Evolutionary conservation across 2,113 vertebrate genomes (phyloP).

Genomic region (Cheirogaleus medius): DNA sequence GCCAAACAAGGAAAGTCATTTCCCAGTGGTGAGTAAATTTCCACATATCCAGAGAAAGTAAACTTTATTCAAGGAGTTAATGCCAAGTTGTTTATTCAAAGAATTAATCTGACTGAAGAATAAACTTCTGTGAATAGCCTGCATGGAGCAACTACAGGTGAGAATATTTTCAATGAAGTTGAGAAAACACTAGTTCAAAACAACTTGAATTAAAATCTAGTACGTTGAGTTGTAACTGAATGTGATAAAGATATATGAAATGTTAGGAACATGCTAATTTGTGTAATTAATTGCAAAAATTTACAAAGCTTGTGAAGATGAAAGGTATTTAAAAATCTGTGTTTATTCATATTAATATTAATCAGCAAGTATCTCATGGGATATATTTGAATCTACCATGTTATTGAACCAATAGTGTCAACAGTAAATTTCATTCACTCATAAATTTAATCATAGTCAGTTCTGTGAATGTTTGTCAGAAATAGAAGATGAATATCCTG

Average conservation of each 20-base stretch:
- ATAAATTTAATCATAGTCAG: background rate
- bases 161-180: slow-evolving; percentile 1
- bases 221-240: background rate
- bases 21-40: background rate
- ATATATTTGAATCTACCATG: background rate
- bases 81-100: slow-evolving; percentile 9
- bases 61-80: slow-evolving; percentile 11
- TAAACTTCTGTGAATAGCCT: background rate
- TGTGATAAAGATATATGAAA: background rate
- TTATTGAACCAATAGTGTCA: background rate
- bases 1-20: background rate
- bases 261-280: background rate
- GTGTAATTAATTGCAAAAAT: background rate
- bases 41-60: slow-evolving; percentile 18
- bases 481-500: background rate
- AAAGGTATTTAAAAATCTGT: background rate
- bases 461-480: slow-evolving; percentile 9
- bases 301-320: background rate
- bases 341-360: background rate
- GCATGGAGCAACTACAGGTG: background rate
- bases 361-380: background rate
- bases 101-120: background rate
- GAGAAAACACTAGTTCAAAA: slow-evolving; percentile 4
- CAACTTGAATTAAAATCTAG: background rate
- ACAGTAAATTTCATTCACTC: background rate